phyloP scores from a whole-genome alignment of 2,797 vertebrate species.

The Sarcoramphus papa region DNA sequence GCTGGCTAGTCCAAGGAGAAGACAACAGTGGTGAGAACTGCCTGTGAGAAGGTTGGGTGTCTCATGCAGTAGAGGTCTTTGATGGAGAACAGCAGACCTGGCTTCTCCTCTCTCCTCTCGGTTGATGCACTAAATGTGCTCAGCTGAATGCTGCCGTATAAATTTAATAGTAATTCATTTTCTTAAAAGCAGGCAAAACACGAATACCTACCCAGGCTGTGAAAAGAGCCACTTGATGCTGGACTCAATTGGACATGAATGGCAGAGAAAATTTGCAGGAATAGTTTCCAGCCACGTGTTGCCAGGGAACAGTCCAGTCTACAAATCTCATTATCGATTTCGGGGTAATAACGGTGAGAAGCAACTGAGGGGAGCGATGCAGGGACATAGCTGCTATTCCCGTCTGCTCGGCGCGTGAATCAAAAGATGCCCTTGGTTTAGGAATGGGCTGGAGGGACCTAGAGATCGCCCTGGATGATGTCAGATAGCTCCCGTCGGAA shows the following conservation, averaged over 20 bases:
- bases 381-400: not conserved
- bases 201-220: not conserved
- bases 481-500: not conserved
- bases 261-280: conserved; percentile 59
- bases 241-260: conserved; percentile 39
- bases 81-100: not conserved
- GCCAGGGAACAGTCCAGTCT: conserved; percentile 60
- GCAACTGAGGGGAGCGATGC: conserved; percentile 32
- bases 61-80: not conserved
- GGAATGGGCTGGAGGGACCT: not conserved
- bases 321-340: conserved; percentile 58
- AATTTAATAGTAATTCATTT: conserved; percentile 24
- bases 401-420: not conserved
- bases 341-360: not conserved
- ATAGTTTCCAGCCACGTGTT: conserved; percentile 53
- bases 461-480: fast-evolving
- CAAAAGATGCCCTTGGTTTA: not conserved
- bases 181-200: conserved; percentile 22
- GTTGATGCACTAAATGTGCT: not conserved
- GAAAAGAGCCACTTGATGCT: conserved; percentile 54
- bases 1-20: not conserved
- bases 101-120: not conserved
- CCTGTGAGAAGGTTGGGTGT: fast-evolving
- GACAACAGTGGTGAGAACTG: not conserved
- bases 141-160: not conserved